Evolutionary conservation across 2,113 vertebrate species (phyloP).

Genomic region (Campylorhamphus procurvoides): DNA sequence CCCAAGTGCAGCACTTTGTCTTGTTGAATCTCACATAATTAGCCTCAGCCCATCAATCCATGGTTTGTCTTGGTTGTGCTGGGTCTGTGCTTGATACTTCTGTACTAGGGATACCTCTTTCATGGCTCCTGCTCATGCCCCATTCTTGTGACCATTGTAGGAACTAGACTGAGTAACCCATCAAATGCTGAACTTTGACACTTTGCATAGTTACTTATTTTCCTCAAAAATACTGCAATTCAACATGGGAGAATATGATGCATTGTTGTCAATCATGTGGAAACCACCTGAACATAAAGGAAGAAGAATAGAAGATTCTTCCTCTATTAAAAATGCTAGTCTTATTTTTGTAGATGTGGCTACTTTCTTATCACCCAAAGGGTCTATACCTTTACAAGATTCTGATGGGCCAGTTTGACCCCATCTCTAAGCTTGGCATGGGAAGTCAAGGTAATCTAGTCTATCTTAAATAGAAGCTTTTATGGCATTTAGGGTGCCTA

Average conservation of each 20-base stretch:
- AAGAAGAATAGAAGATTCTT: not conserved
- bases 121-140: not conserved
- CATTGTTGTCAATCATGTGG: not conserved
- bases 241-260: not conserved
- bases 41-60: not conserved
- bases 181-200: not conserved
- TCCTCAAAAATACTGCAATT: not conserved
- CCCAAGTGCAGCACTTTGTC: fast-evolving
- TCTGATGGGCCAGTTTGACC: not conserved
- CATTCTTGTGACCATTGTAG: not conserved
- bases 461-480: not conserved
- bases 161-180: not conserved
- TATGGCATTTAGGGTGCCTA: not conserved
- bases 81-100: not conserved
- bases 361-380: not conserved
- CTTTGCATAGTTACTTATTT: not conserved
- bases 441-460: not conserved
- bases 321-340: not conserved
- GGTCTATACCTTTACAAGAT: not conserved
- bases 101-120: not conserved
- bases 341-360: not conserved
- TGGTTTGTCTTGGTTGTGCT: not conserved
- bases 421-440: not conserved
- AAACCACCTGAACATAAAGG: not conserved
- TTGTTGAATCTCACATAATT: not conserved